phyloP scores from a whole-genome alignment of 2,113 vertebrate genomes.

The Hydrolagus affinis region DNA sequence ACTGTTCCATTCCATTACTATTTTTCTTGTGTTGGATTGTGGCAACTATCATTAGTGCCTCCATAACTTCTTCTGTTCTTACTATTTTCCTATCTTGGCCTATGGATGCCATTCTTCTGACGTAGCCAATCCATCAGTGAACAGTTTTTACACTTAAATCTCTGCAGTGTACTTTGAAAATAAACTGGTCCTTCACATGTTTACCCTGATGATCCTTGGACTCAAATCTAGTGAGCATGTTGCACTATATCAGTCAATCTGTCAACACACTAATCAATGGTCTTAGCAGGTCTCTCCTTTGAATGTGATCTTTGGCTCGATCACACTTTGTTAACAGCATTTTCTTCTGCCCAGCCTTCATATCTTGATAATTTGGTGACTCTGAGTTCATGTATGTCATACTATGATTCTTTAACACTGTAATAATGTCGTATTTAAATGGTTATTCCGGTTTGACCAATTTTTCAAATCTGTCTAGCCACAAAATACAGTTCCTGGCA shows the following conservation, averaged over 20 bases:
- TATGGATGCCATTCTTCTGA: not conserved
- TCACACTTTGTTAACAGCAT: not conserved
- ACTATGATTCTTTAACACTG: not conserved
- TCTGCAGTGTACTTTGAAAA: not conserved
- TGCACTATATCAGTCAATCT: slow-evolving; percentile 14
- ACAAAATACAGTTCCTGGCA: not conserved
- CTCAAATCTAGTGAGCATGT: not conserved
- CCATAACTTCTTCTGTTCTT: not conserved
- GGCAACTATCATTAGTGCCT: not conserved
- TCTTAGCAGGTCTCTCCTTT: not conserved
- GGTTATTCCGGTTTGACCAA: not conserved
- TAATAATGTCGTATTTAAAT: not conserved
- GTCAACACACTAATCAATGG: not conserved
- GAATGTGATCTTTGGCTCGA: slow-evolving; percentile 4
- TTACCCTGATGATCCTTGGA: slow-evolving; percentile 2
- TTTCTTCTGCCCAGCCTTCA: not conserved
- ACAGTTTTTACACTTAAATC: not conserved
- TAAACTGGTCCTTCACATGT: not conserved
- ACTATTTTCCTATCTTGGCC: not conserved
- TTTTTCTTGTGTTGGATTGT: not conserved
- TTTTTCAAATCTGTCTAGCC: not conserved
- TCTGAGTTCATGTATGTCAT: not conserved
- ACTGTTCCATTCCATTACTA: not conserved
- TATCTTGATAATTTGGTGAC: not conserved
- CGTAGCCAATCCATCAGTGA: not conserved